These are phyloP conservation scores for Lycodopsis pacificus DNA, from an alignment of 2,797 vertebrate species.

Conservation along the genomic window DNA sequence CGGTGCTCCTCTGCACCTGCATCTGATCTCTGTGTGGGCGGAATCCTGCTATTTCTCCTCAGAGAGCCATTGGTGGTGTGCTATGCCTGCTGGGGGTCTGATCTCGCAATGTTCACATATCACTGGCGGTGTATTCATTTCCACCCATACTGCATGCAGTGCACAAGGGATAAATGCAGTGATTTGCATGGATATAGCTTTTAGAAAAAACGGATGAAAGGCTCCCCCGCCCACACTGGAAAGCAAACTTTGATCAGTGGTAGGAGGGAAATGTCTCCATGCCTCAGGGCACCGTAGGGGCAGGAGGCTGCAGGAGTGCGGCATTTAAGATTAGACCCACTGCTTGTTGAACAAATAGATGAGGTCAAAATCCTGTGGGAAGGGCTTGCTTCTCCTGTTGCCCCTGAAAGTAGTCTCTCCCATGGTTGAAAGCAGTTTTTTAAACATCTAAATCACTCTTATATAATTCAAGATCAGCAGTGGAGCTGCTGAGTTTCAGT, in stretches of 20 bases:
- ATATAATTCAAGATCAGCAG: conserved; percentile 44
- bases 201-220: conserved; percentile 64
- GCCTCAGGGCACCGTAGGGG: conserved; percentile 28
- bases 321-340: conserved; percentile 27
- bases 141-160: conserved; percentile 37
- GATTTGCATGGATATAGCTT: conserved; percentile 79
- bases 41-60: conserved; percentile 63
- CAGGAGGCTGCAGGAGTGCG: conserved; percentile 34
- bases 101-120: conserved; percentile 53
- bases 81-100: conserved; percentile 47
- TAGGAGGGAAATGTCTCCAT: conserved; percentile 29
- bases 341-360: conserved; percentile 45
- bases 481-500: conserved; percentile 37
- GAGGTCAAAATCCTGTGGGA: conserved; percentile 17
- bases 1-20: conserved; percentile 57
- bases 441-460: conserved; percentile 52
- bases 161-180: conserved; percentile 66
- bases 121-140: conserved; percentile 58
- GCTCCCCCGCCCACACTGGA: conserved; percentile 48
- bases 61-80: conserved; percentile 54
- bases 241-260: conserved; percentile 66
- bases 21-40: conserved; percentile 69
- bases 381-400: neutral
- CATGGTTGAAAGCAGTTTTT: conserved; percentile 7
- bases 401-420: conserved; percentile 19